Evolutionary conservation across 2,113 vertebrate genomes (phyloP), one percentile per base, ranked within the genome.

Genomic region (Hassar affinis): DNA sequence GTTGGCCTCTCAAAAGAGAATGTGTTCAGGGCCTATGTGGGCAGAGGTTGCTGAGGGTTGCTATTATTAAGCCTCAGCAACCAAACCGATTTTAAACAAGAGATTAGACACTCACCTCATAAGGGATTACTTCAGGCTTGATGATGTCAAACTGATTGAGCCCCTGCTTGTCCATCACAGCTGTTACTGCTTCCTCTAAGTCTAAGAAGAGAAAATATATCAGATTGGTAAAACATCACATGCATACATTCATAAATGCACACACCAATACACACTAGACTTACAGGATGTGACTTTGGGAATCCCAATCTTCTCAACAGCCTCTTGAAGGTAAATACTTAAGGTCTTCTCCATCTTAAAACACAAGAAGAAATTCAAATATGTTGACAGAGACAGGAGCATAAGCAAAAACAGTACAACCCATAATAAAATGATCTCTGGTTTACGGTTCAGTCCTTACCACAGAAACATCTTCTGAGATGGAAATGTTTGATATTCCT

Each of bases 251-350:
- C 49, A 10, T 8, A 33, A 38, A 81, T 30, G 33, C 18, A 85
- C 77, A 79, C 64, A 54, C 9, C 45, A 2, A 51, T 49, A 75
- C 38, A 56, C 42, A 82, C 47, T 66, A 84, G 72, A 93, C 94
- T 93, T 89, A 97, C 92, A 91, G 69, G 95, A 94, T 83, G 91
- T 84, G 52, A 96, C 94, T 85, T 95, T 94, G 27, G 95, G 94
- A 66, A 96, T 89, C 8, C 95, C 95, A 0, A 91, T 91, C n/a
- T 56, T 91, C 0, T 89, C 85, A 79, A 96, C 86, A 35, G 94
- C 86, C 5, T 91, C 92, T 80, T 89, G 82, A 57, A 97, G 80
- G 80, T 94, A 95, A 72, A 82, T 88, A 42, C 74, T 83, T 0
- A 81, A 90, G 6, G 59, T 20, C 0, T 93, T 88, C 30, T 90